These are phyloP conservation scores for Glareola pratincola DNA, from an alignment of 2,113 vertebrate genomes.

Conservation along the genomic window DNA sequence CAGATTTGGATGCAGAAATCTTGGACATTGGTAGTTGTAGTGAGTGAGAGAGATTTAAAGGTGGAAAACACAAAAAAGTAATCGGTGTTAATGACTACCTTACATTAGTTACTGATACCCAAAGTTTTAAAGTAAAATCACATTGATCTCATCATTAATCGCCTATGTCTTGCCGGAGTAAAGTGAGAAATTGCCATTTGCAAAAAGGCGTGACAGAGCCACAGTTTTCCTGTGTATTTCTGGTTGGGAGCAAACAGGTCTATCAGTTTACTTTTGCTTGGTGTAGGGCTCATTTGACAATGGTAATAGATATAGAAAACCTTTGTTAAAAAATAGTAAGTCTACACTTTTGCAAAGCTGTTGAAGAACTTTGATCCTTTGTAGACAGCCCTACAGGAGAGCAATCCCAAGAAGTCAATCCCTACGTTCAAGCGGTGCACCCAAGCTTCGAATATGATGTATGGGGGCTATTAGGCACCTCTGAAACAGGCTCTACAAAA, in stretches of 20 bases:
- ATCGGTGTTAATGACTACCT: background rate
- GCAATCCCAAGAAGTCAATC: background rate
- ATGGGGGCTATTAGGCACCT: background rate
- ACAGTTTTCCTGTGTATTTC: background rate
- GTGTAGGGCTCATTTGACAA: background rate
- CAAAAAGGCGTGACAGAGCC: background rate
- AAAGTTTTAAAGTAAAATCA: background rate
- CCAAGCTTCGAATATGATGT: background rate
- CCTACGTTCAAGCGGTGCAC: fast-evolving
- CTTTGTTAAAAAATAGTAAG: background rate
- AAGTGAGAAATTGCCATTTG: background rate
- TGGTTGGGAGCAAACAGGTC: background rate
- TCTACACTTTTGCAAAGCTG: background rate
- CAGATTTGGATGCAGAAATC: background rate
- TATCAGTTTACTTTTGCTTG: background rate
- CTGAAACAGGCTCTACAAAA: background rate
- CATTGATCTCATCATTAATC: background rate
- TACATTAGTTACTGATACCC: background rate
- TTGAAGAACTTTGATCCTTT: background rate
- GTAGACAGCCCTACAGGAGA: background rate
- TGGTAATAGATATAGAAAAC: background rate
- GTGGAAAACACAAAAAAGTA: background rate
- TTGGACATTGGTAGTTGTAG: background rate
- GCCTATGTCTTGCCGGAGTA: background rate
- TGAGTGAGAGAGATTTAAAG: background rate